Conservation (phyloP, 2,113 vertebrate species). For the Mustela nigripes region DNA sequence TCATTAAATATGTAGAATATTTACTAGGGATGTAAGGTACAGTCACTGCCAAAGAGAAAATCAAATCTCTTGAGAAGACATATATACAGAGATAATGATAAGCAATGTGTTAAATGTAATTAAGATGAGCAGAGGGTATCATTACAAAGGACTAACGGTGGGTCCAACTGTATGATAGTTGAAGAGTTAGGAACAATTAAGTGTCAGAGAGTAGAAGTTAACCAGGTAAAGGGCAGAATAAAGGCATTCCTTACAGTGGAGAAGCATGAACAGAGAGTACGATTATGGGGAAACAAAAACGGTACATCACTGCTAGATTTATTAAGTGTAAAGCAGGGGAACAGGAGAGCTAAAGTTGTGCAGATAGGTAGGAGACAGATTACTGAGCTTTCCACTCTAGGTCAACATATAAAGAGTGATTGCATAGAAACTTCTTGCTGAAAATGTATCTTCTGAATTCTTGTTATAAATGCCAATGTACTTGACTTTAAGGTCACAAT, state of each 20-base stretch:
- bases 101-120: not conserved
- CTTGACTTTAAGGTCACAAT: conserved; percentile 58
- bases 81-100: not conserved
- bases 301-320: not conserved
- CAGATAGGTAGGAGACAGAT: not conserved
- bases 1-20: conserved; percentile 3
- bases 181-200: not conserved
- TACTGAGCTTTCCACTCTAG: not conserved
- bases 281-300: conserved; percentile 15
- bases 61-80: not conserved
- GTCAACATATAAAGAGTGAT: not conserved
- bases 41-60: conserved; percentile 43
- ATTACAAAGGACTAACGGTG: not conserved
- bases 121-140: not conserved
- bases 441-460: conserved; percentile 7
- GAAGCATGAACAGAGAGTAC: conserved; percentile 5
- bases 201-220: not conserved
- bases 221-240: conserved; percentile 10
- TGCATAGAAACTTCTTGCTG: not conserved
- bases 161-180: not conserved
- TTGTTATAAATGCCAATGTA: conserved; percentile 5
- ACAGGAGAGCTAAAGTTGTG: not conserved
- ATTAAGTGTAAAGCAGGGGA: not conserved
- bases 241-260: not conserved
- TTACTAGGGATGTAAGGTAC: not conserved